These are phyloP conservation scores for Darevskia mixta DNA, from an alignment of 2,797 vertebrate genomes.

Conservation along the genomic window DNA sequence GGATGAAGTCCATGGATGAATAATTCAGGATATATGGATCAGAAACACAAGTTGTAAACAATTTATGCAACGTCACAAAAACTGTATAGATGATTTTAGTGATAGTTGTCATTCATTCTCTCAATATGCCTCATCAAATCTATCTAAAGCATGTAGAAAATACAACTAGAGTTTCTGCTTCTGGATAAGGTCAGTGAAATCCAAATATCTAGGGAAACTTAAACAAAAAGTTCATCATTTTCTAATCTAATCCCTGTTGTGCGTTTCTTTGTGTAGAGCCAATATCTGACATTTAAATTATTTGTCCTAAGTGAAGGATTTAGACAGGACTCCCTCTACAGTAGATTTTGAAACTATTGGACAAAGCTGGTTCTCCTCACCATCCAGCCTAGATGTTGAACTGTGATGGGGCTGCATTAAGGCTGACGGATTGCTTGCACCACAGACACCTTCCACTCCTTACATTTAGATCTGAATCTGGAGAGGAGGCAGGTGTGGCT, in stretches of 20 bases:
- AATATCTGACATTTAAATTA: too few species aligned
- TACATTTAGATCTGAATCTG: background rate
- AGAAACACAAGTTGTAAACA: slow-evolving; percentile 1
- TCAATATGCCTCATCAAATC: background rate
- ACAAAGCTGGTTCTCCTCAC: background rate
- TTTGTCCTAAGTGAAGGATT: background rate
- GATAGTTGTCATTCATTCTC: background rate
- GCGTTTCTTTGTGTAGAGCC: background rate
- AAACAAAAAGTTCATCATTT: background rate
- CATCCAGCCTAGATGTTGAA: background rate
- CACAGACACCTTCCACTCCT: background rate
- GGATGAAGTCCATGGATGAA: background rate
- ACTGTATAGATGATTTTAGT: background rate
- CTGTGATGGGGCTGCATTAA: background rate
- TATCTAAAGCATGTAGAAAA: background rate
- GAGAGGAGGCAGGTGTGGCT: background rate
- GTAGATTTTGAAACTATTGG: background rate
- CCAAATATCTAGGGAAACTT: background rate
- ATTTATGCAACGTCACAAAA: background rate
- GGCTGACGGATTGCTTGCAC: background rate
- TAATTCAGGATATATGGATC: slow-evolving; percentile 12
- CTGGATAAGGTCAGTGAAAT: background rate
- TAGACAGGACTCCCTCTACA: background rate
- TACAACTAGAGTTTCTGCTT: background rate
- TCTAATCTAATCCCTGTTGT: background rate